Conservation (phyloP, 2,797 vertebrate genomes). For the Oryzias sinensis region DNA sequence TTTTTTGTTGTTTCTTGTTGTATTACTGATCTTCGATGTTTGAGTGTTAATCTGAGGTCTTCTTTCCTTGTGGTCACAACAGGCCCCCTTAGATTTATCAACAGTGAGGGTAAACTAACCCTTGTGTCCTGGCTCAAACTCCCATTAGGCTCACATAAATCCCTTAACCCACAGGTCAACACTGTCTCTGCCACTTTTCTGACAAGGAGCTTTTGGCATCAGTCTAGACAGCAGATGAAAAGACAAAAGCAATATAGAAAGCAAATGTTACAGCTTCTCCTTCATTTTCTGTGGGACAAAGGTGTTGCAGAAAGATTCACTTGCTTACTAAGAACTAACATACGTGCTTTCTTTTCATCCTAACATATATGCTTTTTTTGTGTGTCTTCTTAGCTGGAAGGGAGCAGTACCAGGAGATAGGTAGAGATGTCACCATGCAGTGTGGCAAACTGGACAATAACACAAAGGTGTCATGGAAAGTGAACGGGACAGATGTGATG, state of each 20-base stretch:
- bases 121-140: conserved; percentile 23
- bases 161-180: conserved; percentile 34
- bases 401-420: conserved; percentile 86
- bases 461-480: conserved; percentile 89
- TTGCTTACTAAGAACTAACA: neutral
- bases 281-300: neutral
- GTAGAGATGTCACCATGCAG: conserved; percentile 88
- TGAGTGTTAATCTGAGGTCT: conserved; percentile 57
- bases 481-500: conserved; percentile 88
- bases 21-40: conserved; percentile 51
- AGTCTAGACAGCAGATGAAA: neutral
- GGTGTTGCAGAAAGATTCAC: neutral
- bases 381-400: conserved; percentile 73
- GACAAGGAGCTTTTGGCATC: conserved; percentile 13
- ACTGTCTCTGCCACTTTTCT: conserved; percentile 21
- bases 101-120: conserved; percentile 39
- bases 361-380: conserved; percentile 4
- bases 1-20: conserved; percentile 46
- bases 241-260: neutral
- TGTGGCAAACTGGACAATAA: conserved; percentile 89
- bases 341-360: neutral
- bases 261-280: neutral
- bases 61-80: conserved; percentile 31
- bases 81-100: conserved; percentile 46
- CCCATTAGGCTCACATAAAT: conserved; percentile 41